Evolutionary conservation across 2,113 vertebrate species (phyloP), one percentile per base, ranked within the genome.

Genomic region (Lichenostomus cassidix): DNA sequence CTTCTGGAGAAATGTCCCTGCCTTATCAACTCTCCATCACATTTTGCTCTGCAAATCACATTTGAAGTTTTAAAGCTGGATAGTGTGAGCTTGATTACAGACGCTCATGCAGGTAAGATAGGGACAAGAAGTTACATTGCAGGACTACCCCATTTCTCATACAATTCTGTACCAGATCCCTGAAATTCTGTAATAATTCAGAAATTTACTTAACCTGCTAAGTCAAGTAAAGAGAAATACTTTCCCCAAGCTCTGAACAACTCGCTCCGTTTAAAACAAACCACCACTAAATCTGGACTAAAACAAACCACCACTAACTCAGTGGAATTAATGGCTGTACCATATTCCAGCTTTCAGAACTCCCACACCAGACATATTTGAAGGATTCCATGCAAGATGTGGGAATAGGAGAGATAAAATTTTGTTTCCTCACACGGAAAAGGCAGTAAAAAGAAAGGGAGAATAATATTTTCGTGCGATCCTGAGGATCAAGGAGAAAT

Each of bases 51-150:
- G 7, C 28, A 64, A 58, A 87, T 49, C 7, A 35, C 5, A 0
- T 67, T 6, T 79, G 81, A 94, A 68, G 77, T 82, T 95, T 87
- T 87, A 83, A 90, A 95, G 39, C 59, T 74, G 79, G 68, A 24
- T 77, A 31, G 17, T 28, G 18, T 2, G 10, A 60, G 62, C 67
- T 75, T 56, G 60, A 83, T 64, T 71, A 47, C 49, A 79, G 29
- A 49, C 10, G 10, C 7, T 55, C 16, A 18, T 23, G 22, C 1
- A 70, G 47, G 39, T n/a, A 64, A 37, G 24, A 44, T 3, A 24
- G 19, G 6, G 21, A 39, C 22, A 65, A 55, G 13, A 87, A 52
- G 16, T 39, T 60, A 27, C 7, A 27, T 1, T 12, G 42, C 49
- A 31, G 39, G 47, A 35, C 27, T 73, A 49, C 23, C n/a, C 18